These are phyloP conservation scores for Dasypogon diadema DNA, from an alignment of 2,888 invertebrate species.

Conservation along the genomic window DNA sequence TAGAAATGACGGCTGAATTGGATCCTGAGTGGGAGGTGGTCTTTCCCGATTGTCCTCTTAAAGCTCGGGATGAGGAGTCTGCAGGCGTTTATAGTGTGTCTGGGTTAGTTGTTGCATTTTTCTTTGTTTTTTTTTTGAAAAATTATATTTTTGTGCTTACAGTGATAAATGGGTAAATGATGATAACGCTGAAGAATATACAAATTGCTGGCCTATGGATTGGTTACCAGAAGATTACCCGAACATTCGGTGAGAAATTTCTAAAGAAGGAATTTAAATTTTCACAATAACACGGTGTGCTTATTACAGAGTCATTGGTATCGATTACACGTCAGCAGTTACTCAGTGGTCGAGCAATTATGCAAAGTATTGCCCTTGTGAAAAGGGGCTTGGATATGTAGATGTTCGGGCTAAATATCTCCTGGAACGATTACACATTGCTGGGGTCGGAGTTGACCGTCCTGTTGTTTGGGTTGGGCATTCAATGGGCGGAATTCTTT, in stretches of 20 bases:
- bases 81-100: constrained; percentile 70
- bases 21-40: constrained; percentile 68
- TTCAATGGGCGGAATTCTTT: constrained; percentile 95
- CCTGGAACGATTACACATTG: constrained; percentile 75
- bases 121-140: no score
- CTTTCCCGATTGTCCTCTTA: constrained; percentile 67
- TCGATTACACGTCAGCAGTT: constrained; percentile 89
- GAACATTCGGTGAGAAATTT: constrained; percentile 70
- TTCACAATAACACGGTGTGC: no score
- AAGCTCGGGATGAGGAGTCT: constrained; percentile 61
- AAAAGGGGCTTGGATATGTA: constrained; percentile 73
- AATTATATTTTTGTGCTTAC: no score
- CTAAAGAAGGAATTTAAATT: background rate
- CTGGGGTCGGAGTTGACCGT: constrained; percentile 81
- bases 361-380: constrained; percentile 67
- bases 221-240: constrained; percentile 88
- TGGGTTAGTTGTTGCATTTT: constrained; percentile 68
- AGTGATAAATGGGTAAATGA: constrained; percentile 64
- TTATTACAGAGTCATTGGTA: constrained; percentile 75
- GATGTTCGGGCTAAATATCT: constrained; percentile 77
- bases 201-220: constrained; percentile 94
- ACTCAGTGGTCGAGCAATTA: constrained; percentile 83
- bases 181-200: constrained; percentile 68
- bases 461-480: constrained; percentile 94
- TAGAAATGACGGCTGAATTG: constrained; percentile 64